Evolutionary conservation across 1,140 invertebrate genomes (phyloP).

Genomic region (Cheumatopsyche charites): DNA sequence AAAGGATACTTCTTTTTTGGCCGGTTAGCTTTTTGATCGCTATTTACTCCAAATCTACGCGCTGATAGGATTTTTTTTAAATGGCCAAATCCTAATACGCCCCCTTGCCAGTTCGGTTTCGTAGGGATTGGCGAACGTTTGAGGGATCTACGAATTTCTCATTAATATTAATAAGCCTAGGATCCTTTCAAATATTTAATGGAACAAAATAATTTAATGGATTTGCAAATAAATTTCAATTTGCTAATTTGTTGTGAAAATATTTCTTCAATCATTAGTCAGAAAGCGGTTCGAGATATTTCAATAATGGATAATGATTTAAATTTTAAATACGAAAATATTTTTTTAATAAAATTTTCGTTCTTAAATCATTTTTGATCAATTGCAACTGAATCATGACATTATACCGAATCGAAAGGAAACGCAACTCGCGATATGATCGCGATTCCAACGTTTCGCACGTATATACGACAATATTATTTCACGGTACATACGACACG

Average conservation of each 20-base stretch:
- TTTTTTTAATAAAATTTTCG: too few species aligned
- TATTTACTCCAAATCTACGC: conserved; percentile 33
- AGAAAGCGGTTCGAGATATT: background rate
- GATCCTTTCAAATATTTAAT: conserved; percentile 32
- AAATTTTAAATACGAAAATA: too few species aligned
- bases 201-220: conserved; percentile 37
- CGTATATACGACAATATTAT: background rate
- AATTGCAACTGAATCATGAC: too few species aligned
- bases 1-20: conserved; percentile 32
- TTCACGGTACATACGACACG: background rate
- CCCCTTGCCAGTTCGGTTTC: background rate
- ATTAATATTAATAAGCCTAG: conserved; percentile 37
- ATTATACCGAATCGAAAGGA: background rate
- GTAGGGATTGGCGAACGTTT: conserved; percentile 13
- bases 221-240: conserved; percentile 30
- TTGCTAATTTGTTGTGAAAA: conserved; percentile 19
- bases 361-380: too few species aligned
- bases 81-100: conserved; percentile 9
- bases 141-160: conserved; percentile 30
- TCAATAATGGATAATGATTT: too few species aligned
- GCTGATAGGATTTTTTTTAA: conserved; percentile 27
- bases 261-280: conserved; percentile 26
- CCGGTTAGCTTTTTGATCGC: conserved; percentile 28
- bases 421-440: background rate
- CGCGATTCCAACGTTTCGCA: background rate